Conservation (phyloP, 2,113 vertebrate genomes). For the Sphaerodactylus townsendi region DNA sequence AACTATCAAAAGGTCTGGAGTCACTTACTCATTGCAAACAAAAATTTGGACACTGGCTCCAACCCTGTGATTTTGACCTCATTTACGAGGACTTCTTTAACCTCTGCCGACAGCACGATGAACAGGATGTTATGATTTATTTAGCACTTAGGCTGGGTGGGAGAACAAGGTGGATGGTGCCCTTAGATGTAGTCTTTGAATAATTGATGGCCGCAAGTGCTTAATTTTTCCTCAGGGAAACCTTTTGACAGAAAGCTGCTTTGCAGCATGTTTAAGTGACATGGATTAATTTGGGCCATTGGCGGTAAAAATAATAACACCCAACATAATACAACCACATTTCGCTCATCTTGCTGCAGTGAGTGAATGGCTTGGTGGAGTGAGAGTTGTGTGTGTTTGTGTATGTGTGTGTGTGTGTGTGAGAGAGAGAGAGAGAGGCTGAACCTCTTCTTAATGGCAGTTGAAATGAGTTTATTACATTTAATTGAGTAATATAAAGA, state of each 20-base stretch:
- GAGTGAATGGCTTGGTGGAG: neutral
- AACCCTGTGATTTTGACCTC: conserved; percentile 65
- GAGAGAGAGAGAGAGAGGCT: too few relatives aligned
- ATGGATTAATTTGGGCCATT: conserved; percentile 47
- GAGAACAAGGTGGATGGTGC: conserved; percentile 85
- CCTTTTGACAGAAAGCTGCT: conserved; percentile 71
- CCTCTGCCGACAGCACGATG: conserved; percentile 74
- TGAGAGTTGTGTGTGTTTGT: neutral
- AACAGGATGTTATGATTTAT: conserved; percentile 90
- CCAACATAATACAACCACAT: conserved; percentile 23
- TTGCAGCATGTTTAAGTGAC: conserved; percentile 47
- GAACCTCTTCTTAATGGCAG: neutral
- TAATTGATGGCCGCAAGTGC: conserved; percentile 83
- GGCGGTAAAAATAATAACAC: conserved; percentile 48
- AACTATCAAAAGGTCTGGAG: conserved; percentile 68
- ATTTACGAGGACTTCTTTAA: conserved; percentile 71
- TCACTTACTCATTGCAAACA: conserved; percentile 72
- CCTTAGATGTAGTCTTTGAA: conserved; percentile 77
- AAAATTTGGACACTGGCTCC: conserved; percentile 70
- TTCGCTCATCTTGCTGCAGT: neutral
- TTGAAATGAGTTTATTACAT: conserved; percentile 24
- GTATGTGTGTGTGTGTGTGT: neutral
- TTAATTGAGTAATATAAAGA: conserved; percentile 29
- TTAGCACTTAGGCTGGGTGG: conserved; percentile 80
- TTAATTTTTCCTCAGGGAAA: conserved; percentile 83